Evolutionary conservation across 2,888 invertebrate species (phyloP), one percentile per base, ranked within the genome.

Genomic region (Agonopterix heracliana): DNA sequence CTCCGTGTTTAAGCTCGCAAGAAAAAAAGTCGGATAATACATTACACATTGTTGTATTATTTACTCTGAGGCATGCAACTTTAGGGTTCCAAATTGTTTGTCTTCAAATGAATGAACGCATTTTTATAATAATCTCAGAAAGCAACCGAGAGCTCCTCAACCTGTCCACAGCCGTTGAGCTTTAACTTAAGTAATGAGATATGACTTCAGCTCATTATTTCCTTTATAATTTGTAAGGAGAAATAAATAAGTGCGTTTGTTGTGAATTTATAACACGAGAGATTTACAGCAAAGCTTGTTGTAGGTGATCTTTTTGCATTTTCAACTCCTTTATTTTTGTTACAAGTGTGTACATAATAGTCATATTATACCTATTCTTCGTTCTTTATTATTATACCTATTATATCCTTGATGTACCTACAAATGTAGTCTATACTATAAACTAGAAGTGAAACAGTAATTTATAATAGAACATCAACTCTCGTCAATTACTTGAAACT

Each of bases 151-250:
- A 75, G 72, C 74, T 72, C 61, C 69, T 63, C 69, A 68, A 66
- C 68, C 79, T 80, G 81, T 81, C 81, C 71, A 64, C 76, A 73
- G 70, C 61, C 68, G 73, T 77, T 76, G 73, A 73, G 79, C 76
- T 75, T 78, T 71, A 78, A 81, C 75, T 79, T 81, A 76, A 81
- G 79, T 83, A 81, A 82, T 81, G 79, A 85, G 80, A 80, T 84
- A 82, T 80, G 84, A 82, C 81, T 83, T 77, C 70, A 72, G 69
- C 76, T 81, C 77, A 80, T 84, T 83, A 79, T 78, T 77, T 78
- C 71, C 66, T 73, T 74, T 77, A 73, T 79, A 77, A 78, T 78
- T 79, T 79, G 75, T 74, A 65, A 65, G 57, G 61, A 60, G 71
- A 70, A 68, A 74, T 75, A 77, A 76, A 71, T 70, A 75, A 73